Percentiles rank a stretch among this genome's conserved stretches.
phyloP scores from a whole-genome alignment of 2,888 invertebrate genomes.

The Saturnia japonica region DNA sequence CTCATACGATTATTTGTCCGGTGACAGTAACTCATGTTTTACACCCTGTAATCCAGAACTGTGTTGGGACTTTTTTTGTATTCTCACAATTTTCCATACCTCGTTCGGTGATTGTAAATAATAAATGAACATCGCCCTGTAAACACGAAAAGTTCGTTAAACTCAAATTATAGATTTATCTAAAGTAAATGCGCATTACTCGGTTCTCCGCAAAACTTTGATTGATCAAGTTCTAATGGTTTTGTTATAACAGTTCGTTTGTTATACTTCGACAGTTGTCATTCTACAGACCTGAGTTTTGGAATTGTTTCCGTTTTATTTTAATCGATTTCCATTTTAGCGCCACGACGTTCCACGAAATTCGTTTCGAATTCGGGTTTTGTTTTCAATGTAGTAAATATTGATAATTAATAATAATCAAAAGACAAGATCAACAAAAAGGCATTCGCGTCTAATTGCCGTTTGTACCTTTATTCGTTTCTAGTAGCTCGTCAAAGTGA shows the following conservation, averaged over 20 bases:
- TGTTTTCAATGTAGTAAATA: background rate
- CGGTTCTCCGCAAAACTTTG: conserved; percentile 19
- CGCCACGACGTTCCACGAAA: background rate
- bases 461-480: no score
- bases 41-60: background rate
- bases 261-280: conserved; percentile 17
- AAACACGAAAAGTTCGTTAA: conserved; percentile 11
- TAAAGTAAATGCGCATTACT: conserved; percentile 20
- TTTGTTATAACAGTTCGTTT: conserved; percentile 18
- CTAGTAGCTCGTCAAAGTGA: no score
- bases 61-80: background rate
- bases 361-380: background rate
- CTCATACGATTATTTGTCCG: no score
- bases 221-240: conserved; percentile 23
- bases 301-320: conserved; percentile 2
- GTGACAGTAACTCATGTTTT: no score
- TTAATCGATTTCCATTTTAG: background rate
- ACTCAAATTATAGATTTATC: conserved; percentile 18
- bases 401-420: background rate
- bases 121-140: background rate
- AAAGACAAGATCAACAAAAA: no score
- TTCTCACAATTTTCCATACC: background rate
- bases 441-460: no score
- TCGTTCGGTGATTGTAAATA: background rate
- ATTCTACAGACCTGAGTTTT: conserved; percentile 11